Conservation (phyloP, 2,113 vertebrate species). For the Chamaetylas fuelleborni region DNA sequence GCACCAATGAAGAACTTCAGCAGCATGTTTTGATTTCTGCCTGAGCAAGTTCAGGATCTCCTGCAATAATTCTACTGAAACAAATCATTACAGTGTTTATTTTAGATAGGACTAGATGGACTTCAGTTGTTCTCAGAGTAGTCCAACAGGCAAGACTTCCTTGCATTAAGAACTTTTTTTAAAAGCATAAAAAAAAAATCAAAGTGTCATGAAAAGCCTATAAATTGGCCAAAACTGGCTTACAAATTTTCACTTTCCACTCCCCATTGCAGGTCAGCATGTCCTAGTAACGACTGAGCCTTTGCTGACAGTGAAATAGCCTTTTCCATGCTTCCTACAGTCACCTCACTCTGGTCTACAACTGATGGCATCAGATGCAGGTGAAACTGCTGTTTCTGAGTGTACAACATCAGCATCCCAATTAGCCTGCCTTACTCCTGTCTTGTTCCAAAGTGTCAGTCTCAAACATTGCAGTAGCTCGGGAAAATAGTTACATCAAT, state of each 20-base stretch:
- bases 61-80: background rate
- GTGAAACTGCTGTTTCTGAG: background rate
- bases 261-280: background rate
- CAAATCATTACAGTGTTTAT: background rate
- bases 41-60: background rate
- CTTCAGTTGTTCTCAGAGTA: background rate
- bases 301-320: background rate
- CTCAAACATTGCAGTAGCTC: background rate
- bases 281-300: background rate
- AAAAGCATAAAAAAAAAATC: background rate
- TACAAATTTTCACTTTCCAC: background rate
- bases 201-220: background rate
- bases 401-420: background rate
- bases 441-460: background rate
- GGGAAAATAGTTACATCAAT: background rate
- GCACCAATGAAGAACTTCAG: background rate
- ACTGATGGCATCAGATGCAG: background rate
- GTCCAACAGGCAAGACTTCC: background rate
- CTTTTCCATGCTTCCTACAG: background rate
- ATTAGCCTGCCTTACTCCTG: background rate
- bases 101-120: background rate
- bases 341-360: background rate
- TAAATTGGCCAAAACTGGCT: background rate
- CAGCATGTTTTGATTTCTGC: background rate
- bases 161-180: background rate